Conservation (phyloP, 2,113 vertebrate genomes). For the Menura novaehollandiae region DNA sequence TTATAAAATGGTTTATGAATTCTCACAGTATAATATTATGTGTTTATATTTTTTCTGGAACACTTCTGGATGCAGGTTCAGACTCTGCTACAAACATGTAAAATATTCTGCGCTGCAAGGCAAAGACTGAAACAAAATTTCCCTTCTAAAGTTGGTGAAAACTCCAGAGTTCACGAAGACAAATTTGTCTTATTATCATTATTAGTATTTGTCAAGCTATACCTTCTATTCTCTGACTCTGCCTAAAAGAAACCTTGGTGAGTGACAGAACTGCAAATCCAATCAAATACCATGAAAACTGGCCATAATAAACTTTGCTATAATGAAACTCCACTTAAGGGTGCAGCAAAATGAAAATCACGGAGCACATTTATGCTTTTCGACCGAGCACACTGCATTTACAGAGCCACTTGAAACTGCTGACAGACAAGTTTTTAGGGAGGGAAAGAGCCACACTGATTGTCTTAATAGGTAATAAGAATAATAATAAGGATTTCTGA, state of each 20-base stretch:
- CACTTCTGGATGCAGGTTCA: background rate
- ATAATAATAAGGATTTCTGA: background rate
- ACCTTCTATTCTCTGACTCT: background rate
- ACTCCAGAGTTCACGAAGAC: background rate
- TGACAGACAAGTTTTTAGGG: background rate
- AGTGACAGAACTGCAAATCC: constrained; percentile 24
- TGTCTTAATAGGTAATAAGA: background rate
- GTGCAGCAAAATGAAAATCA: background rate
- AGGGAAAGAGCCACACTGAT: background rate
- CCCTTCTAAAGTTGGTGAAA: constrained; percentile 8
- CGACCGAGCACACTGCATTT: background rate
- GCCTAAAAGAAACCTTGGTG: constrained; percentile 1
- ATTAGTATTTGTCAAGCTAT: background rate
- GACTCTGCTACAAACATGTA: background rate
- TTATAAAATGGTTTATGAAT: background rate
- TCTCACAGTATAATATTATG: background rate
- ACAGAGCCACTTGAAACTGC: background rate
- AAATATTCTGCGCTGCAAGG: background rate
- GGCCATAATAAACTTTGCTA: background rate
- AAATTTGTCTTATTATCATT: background rate
- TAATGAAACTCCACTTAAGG: background rate
- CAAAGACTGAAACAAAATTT: background rate
- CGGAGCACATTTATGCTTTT: background rate
- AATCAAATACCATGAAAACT: background rate
- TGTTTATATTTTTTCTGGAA: constrained; percentile 20